Percentiles rank a stretch among this genome's conserved stretches.
These are phyloP conservation scores for Dipodomys stephensi DNA, from an alignment of 2,113 vertebrate species.

Conservation along the genomic window DNA sequence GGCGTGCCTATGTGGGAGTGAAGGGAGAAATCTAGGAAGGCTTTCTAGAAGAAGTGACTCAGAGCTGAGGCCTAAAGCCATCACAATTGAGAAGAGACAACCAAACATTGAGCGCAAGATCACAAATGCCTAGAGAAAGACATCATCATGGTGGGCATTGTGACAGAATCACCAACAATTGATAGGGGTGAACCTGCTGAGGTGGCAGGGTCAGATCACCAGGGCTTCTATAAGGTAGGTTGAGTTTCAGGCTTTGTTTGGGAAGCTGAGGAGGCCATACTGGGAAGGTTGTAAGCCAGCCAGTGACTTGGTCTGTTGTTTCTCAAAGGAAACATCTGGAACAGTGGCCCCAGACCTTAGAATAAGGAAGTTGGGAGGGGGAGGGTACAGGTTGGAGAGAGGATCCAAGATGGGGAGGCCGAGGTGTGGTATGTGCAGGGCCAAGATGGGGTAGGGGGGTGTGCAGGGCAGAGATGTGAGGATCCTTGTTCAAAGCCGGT, in stretches of 20 bases:
- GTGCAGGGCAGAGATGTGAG: too few species aligned
- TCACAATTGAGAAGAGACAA: neutral
- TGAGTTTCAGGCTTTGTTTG: neutral
- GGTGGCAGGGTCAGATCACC: rapidly evolving
- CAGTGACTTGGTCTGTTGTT: neutral
- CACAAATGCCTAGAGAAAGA: neutral
- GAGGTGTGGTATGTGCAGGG: neutral
- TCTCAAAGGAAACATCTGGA: too few species aligned
- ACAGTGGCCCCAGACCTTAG: neutral
- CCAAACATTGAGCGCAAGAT: neutral
- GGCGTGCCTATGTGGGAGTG: neutral
- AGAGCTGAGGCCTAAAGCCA: neutral
- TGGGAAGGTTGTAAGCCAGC: neutral
- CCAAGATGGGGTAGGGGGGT: neutral
- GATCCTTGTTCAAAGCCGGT: too few species aligned
- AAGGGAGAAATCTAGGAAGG: neutral
- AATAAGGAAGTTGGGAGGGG: neutral
- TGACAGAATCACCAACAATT: neutral
- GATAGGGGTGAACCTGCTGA: neutral
- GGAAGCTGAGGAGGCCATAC: neutral
- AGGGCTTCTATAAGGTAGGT: too few species aligned
- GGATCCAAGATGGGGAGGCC: too few species aligned
- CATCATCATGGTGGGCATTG: too few species aligned
- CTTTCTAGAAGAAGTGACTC: constrained; percentile 46
- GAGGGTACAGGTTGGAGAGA: neutral